Percentiles rank a stretch among this genome's conserved stretches.
Conservation (phyloP, 2,888 invertebrate genomes). For the Bugula neritina region DNA sequence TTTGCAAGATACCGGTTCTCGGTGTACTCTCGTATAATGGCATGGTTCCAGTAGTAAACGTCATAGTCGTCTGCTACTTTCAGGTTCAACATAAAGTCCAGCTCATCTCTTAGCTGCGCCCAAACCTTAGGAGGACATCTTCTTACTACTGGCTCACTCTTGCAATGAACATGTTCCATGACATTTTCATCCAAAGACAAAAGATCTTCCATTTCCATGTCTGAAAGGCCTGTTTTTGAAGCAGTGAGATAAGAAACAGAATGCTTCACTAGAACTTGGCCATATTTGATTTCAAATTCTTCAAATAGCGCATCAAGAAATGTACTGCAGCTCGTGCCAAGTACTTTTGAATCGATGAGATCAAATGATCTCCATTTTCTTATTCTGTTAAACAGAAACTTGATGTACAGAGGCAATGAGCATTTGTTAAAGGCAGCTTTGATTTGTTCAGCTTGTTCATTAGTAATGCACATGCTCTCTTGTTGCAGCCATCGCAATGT, state of each 20-base stretch:
- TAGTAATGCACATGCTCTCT: constrained; percentile 36
- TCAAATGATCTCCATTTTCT: constrained; percentile 35
- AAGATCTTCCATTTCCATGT: constrained; percentile 52
- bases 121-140: constrained; percentile 42
- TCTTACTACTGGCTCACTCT: constrained; percentile 36
- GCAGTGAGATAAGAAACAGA: constrained; percentile 44
- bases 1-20: constrained; percentile 38
- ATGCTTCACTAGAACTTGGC: constrained; percentile 37
- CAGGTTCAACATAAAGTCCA: constrained; percentile 38
- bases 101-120: constrained; percentile 41
- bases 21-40: constrained; percentile 36
- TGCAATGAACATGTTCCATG: constrained; percentile 36
- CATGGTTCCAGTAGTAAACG: constrained; percentile 41
- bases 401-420: constrained; percentile 40
- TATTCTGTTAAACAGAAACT: constrained; percentile 36
- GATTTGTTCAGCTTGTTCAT: constrained; percentile 37
- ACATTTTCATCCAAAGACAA: constrained; percentile 49
- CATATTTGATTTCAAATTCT: constrained; percentile 40
- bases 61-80: constrained; percentile 41
- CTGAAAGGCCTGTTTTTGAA: constrained; percentile 47
- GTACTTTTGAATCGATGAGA: constrained; percentile 33
- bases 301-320: constrained; percentile 37
- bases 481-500: constrained; percentile 31
- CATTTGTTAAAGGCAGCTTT: constrained; percentile 35
- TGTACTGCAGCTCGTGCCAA: background rate